Percentiles rank a stretch among this genome's conserved stretches.
Evolutionary conservation across 2,113 vertebrate genomes (phyloP).

Genomic region (Cisticola juncidis): DNA sequence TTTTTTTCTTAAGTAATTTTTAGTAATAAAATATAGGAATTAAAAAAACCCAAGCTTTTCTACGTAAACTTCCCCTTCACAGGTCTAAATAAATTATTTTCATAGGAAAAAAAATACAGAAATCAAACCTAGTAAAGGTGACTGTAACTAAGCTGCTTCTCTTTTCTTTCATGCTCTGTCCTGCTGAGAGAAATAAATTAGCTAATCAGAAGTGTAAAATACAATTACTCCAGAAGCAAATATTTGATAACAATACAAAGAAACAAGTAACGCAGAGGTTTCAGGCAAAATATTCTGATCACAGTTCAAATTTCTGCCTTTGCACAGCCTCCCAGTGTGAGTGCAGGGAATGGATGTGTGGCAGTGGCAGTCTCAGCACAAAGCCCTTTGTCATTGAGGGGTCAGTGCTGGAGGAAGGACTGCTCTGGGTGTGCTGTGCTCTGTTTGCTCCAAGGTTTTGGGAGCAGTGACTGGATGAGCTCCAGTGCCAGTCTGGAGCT

Average conservation of each 20-base stretch:
- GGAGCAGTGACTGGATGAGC: not conserved
- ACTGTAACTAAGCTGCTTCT: not conserved
- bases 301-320: not conserved
- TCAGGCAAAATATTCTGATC: not conserved
- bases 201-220: not conserved
- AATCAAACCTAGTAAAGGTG: not conserved
- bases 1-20: not conserved
- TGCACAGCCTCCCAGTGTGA: not conserved
- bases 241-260: not conserved
- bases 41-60: not conserved
- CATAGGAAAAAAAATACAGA: not conserved
- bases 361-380: not conserved
- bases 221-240: not conserved
- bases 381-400: not conserved
- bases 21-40: not conserved
- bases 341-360: not conserved
- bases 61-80: not conserved
- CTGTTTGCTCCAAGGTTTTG: not conserved
- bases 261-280: not conserved
- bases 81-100: not conserved
- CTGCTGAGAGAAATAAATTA: conserved; percentile 6
- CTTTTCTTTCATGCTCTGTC: not conserved
- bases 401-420: not conserved
- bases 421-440: not conserved
- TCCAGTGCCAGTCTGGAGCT: not conserved